These are phyloP conservation scores for Scylla paramamosain DNA, from an alignment of 1,140 invertebrate genomes.

Conservation along the genomic window DNA sequence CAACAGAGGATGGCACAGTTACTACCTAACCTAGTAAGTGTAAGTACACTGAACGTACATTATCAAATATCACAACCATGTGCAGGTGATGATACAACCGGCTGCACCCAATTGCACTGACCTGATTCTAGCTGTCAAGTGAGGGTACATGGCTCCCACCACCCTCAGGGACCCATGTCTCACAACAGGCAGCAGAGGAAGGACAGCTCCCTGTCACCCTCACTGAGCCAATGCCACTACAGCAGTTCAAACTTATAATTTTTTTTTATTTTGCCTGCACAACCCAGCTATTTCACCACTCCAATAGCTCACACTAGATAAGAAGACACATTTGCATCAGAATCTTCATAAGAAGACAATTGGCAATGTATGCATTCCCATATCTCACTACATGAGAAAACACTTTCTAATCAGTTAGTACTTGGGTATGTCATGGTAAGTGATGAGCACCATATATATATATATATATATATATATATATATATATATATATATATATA, in stretches of 20 bases:
- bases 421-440: neutral
- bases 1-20: slow-evolving; percentile 75
- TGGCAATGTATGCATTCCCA: neutral
- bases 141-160: slow-evolving; percentile 65
- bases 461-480: too few relatives aligned
- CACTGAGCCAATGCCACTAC: neutral
- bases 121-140: slow-evolving; percentile 45
- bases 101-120: slow-evolving; percentile 49
- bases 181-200: slow-evolving; percentile 52
- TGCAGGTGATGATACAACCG: slow-evolving; percentile 71
- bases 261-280: neutral
- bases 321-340: neutral
- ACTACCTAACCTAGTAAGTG: slow-evolving; percentile 74
- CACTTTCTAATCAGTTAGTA: neutral
- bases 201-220: slow-evolving; percentile 52
- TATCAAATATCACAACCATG: slow-evolving; percentile 75
- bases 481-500: too few relatives aligned
- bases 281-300: neutral
- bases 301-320: slow-evolving; percentile 12
- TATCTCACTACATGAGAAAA: neutral
- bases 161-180: slow-evolving; percentile 54
- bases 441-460: neutral
- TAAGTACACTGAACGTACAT: slow-evolving; percentile 69
- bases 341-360: neutral
- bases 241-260: neutral